Conservation (phyloP, 2,888 invertebrate species). For the Rosalia funebris region DNA sequence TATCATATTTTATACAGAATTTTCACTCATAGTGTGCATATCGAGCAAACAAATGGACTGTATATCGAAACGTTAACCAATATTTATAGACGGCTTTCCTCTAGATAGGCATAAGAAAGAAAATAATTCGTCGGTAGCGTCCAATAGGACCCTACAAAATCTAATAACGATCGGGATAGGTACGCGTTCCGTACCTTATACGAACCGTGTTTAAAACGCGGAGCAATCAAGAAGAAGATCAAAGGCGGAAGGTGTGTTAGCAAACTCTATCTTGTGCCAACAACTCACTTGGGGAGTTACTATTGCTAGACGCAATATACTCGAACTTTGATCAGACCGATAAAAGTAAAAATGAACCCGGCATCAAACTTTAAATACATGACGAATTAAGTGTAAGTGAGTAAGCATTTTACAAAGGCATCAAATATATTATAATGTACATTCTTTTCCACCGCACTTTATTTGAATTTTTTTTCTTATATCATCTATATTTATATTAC, state of each 20-base stretch:
- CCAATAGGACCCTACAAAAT: slow-evolving; percentile 15
- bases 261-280: slow-evolving; percentile 54
- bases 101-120: too few species aligned
- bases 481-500: too few species aligned
- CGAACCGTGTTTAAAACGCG: slow-evolving; percentile 52
- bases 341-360: slow-evolving; percentile 29
- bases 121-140: not conserved
- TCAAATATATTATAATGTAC: too few species aligned
- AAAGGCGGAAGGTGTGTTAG: slow-evolving; percentile 57
- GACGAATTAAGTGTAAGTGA: slow-evolving; percentile 3
- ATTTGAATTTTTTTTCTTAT: too few species aligned
- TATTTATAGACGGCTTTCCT: too few species aligned
- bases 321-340: slow-evolving; percentile 41
- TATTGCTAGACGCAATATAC: slow-evolving; percentile 43
- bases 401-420: too few species aligned
- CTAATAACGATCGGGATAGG: slow-evolving; percentile 24
- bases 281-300: slow-evolving; percentile 46
- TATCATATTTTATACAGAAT: too few species aligned
- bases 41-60: too few species aligned
- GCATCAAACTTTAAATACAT: slow-evolving; percentile 17
- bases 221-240: slow-evolving; percentile 55
- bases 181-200: slow-evolving; percentile 26
- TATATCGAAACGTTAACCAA: too few species aligned
- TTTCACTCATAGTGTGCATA: too few species aligned
- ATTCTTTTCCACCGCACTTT: too few species aligned